Conservation (phyloP, 2,888 invertebrate species). For the Diadegma fenestrale region DNA sequence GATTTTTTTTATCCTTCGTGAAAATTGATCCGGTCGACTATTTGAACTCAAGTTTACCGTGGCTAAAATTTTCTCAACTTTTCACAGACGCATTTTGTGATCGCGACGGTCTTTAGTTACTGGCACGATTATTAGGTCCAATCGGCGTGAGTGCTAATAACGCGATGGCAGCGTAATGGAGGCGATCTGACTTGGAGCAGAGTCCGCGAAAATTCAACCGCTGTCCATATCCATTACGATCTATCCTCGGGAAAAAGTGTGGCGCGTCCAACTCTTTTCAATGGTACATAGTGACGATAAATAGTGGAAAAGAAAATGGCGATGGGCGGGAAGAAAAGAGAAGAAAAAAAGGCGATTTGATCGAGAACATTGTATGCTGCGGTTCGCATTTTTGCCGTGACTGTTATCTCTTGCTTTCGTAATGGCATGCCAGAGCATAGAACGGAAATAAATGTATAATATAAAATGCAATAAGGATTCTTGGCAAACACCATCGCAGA, state of each 20-base stretch:
- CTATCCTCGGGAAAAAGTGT: conserved; percentile 37
- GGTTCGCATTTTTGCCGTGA: conserved; percentile 57
- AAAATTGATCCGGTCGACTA: not conserved
- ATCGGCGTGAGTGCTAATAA: conserved; percentile 81
- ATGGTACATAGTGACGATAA: conserved; percentile 23
- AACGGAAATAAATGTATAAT: conserved; percentile 77
- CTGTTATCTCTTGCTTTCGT: conserved; percentile 32
- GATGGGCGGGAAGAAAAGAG: conserved; percentile 67
- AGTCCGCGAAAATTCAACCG: conserved; percentile 60
- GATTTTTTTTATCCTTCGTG: not conserved
- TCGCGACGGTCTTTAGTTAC: conserved; percentile 48
- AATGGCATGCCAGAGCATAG: conserved; percentile 50
- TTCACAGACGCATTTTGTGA: conserved; percentile 58
- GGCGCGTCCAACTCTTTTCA: conserved; percentile 39
- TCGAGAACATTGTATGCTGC: conserved; percentile 52
- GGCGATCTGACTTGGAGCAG: conserved; percentile 42
- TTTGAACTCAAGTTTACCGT: conserved; percentile 15
- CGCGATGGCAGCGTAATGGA: conserved; percentile 71
- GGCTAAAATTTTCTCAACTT: not conserved
- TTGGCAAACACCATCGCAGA: conserved; percentile 72
- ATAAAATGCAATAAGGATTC: conserved; percentile 83
- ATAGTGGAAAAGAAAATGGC: conserved; percentile 32
- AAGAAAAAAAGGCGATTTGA: conserved; percentile 51
- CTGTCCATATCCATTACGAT: conserved; percentile 67
- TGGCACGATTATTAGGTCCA: conserved; percentile 76